A percentile compares a stretch with the other conserved stretches of the same genome.
Conservation (phyloP, 2,113 vertebrate species). For the Neodontobutis hainanensis region DNA sequence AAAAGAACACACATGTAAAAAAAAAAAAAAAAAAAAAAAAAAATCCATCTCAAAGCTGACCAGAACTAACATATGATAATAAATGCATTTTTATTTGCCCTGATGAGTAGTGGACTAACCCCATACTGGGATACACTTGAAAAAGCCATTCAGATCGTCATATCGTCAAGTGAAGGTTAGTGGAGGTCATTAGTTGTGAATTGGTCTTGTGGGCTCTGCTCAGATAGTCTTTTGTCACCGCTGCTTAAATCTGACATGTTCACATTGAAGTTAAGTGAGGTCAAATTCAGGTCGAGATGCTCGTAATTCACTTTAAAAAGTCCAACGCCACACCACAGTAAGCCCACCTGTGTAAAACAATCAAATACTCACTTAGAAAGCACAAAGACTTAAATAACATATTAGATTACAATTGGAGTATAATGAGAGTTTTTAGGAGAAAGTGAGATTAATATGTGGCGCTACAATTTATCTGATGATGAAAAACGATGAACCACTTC, state of each 20-base stretch:
- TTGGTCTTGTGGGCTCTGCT: neutral
- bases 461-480: constrained; percentile 42
- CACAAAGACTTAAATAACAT: constrained; percentile 63
- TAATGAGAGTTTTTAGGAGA: constrained; percentile 50
- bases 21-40: too few species aligned
- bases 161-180: neutral
- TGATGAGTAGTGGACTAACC: neutral
- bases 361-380: constrained; percentile 60
- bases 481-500: constrained; percentile 38
- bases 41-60: neutral
- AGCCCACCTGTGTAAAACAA: constrained; percentile 45
- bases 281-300: constrained; percentile 10
- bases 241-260: neutral
- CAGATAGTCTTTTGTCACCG: neutral
- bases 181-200: neutral
- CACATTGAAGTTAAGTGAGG: neutral
- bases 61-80: neutral
- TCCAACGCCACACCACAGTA: constrained; percentile 11
- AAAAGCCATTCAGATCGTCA: neutral
- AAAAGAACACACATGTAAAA: too few species aligned
- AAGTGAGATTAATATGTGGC: constrained; percentile 19
- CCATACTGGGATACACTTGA: neutral
- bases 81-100: neutral
- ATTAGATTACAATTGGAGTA: constrained; percentile 27
- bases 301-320: neutral